Conservation (phyloP, 2,888 invertebrate species). For the Luperina testacea region DNA sequence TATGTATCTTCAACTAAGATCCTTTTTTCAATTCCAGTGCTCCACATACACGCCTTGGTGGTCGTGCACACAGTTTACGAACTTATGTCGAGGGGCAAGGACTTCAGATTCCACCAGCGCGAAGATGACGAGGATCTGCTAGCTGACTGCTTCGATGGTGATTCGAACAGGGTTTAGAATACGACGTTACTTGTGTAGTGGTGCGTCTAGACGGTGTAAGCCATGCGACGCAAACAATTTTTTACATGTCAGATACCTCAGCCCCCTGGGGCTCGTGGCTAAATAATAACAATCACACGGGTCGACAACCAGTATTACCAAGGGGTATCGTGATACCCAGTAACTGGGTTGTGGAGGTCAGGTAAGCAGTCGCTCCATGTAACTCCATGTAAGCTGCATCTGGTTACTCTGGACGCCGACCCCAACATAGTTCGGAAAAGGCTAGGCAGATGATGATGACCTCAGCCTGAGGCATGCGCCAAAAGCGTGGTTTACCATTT, state of each 20-base stretch:
- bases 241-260: too few relatives aligned
- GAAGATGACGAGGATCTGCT: slow-evolving; percentile 56
- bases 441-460: background rate
- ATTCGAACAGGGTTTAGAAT: slow-evolving; percentile 26
- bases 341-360: background rate
- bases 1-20: background rate
- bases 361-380: background rate
- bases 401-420: background rate
- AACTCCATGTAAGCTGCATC: background rate
- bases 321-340: background rate
- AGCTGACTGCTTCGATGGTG: slow-evolving; percentile 53
- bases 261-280: background rate
- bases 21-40: slow-evolving; percentile 64
- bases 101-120: slow-evolving; percentile 45
- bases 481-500: background rate
- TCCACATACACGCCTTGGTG: slow-evolving; percentile 68
- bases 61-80: slow-evolving; percentile 71
- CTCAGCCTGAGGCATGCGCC: background rate
- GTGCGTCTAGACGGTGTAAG: background rate
- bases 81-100: slow-evolving; percentile 63
- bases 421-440: background rate
- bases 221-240: background rate
- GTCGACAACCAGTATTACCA: background rate
- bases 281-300: too few relatives aligned
- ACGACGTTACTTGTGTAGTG: background rate